phyloP scores from a whole-genome alignment of 1,140 invertebrate genomes.

The Hycleus phaleratus region DNA sequence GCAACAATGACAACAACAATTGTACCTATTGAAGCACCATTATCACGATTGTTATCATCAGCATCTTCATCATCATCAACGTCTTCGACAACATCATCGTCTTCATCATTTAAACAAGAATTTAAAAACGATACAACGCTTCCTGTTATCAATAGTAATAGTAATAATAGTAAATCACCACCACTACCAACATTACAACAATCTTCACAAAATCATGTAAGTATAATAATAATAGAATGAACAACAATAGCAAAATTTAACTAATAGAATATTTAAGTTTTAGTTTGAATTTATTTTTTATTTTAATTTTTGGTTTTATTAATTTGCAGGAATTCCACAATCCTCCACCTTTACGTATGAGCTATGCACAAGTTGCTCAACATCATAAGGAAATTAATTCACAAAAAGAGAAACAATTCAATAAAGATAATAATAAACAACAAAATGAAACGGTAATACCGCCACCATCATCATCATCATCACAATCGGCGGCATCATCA shows the following conservation, averaged over 20 bases:
- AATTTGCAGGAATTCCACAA: slow-evolving; percentile 42
- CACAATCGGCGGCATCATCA: background rate
- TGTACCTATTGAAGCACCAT: slow-evolving; percentile 18
- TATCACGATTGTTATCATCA: background rate
- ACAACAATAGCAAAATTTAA: background rate
- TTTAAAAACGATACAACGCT: slow-evolving; percentile 11
- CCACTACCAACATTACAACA: background rate
- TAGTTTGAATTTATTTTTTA: background rate
- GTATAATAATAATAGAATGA: background rate
- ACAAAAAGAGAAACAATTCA: slow-evolving; percentile 44
- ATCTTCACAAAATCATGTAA: background rate
- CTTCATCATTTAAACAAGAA: slow-evolving; percentile 17
- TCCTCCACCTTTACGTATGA: slow-evolving; percentile 56
- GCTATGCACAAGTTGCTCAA: slow-evolving; percentile 78
- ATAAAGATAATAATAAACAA: slow-evolving; percentile 41
- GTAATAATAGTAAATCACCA: background rate
- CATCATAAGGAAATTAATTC: slow-evolving; percentile 54
- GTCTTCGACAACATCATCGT: background rate
- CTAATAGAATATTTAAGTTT: background rate
- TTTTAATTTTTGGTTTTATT: slow-evolving; percentile 2
- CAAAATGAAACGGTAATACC: background rate
- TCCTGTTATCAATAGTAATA: background rate
- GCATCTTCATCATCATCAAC: background rate
- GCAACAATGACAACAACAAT: slow-evolving; percentile 43
- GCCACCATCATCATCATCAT: background rate